phyloP scores from a whole-genome alignment of 1,140 invertebrate genomes.

The Pseudomyrmex dendroicus region DNA sequence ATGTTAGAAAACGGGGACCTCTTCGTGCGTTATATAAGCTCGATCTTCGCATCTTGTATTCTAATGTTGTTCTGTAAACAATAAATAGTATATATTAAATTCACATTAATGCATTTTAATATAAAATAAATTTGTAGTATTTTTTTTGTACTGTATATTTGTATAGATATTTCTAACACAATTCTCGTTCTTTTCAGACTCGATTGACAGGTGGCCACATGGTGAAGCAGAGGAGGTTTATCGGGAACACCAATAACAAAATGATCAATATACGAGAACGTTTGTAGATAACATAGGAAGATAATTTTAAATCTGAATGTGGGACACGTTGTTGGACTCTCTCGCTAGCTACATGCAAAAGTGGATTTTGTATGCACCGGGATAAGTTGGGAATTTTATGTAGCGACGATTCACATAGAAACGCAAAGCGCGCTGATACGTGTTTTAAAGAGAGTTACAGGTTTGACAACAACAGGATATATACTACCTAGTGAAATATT shows the following conservation, averaged over 20 bases:
- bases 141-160: neutral
- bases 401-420: slow-evolving; percentile 1
- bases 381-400: neutral
- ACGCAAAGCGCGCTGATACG: neutral
- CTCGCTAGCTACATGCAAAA: neutral
- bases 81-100: too few relatives aligned
- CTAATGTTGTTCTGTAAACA: too few relatives aligned
- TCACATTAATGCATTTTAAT: too few relatives aligned
- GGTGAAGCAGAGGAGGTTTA: slow-evolving; percentile 82
- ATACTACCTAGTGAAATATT: neutral
- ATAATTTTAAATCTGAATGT: slow-evolving; percentile 3
- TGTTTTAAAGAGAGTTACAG: slow-evolving; percentile 24
- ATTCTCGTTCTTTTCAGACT: slow-evolving; percentile 70
- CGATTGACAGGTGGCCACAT: slow-evolving; percentile 78
- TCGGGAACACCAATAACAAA: slow-evolving; percentile 81
- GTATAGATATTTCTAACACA: neutral
- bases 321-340: neutral
- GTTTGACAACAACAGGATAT: neutral
- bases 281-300: slow-evolving; percentile 63
- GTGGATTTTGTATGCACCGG: slow-evolving; percentile 13
- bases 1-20: too few relatives aligned
- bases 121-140: too few relatives aligned
- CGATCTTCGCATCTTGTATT: too few relatives aligned
- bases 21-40: too few relatives aligned
- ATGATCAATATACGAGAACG: slow-evolving; percentile 82